Evolutionary conservation across 2,888 invertebrate genomes (phyloP), one percentile per base, ranked within the genome.

Genomic region (Zaprionus bogoriensis): DNA sequence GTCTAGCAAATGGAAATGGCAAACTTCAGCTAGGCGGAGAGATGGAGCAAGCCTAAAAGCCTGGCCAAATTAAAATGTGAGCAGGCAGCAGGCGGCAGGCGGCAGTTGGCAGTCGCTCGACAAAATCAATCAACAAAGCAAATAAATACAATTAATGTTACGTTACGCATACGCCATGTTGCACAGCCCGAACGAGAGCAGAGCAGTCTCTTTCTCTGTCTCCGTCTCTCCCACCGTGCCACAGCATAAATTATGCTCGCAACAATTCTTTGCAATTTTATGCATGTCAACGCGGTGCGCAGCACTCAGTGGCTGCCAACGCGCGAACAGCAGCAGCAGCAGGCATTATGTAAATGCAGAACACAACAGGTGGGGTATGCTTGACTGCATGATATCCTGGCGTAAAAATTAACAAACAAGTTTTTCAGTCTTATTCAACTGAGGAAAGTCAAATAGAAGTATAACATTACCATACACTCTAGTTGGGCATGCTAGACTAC

Each of bases 61-160:
- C 7, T 4, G 3, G 14, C 12, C 20, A 50, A 50, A 57, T 55
- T 28, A 55, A 55, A 55, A 14, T 38, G 42, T 38, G 10, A 19
- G 62, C 53, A 19, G 38, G 19, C 20, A 14, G 14, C n/a, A n/a
- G n/a, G n/a, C n/a, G 7, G 14, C 6, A 1, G 32, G 1, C 17
- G 17, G 32, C 32, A 17, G 10, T 10, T 4, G 9, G 17, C 32
- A 30, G 28, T 36, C 38, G 3, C n/a, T 20, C 20, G 39, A 20
- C n/a, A 60, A 85, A 81, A 85, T 81, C 80, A 82, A 81, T 81
- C 80, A 82, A 61, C 73, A 78, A 73, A 63, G 76, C 79, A 80
- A 80, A 82, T 75, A 85, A 85, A 81, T 82, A 76, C 79, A 81
- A 81, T 81, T 81, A 81, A 85, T 71, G 76, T 58, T 62, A 69